Base-by-base conservation (phyloP, 30 jellyfish, hydroid and myxozoan species). In the Haliclystus octoradiatus region DNA sequence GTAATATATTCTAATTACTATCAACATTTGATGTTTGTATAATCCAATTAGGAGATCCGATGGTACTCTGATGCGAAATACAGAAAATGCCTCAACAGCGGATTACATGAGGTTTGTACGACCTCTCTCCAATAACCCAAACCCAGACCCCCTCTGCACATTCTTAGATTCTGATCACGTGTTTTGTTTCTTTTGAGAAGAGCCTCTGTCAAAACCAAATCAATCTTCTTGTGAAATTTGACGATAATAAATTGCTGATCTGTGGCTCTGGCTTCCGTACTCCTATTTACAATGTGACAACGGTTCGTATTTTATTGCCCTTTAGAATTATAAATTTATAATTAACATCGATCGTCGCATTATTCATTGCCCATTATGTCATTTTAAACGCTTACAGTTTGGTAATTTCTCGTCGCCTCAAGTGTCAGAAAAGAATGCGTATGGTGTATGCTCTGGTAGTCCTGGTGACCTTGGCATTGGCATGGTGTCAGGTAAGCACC, bases 221-320 rank as follows among this genome's bases (percentile, higher is more conserved):
- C 0, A 83, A 80, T 33, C 51, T 80, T 1, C 49, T 80, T 52
- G 51, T 34, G 24, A 79, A 81, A 9, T 72, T 34, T 75, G 57
- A 60, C 13, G 81, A 72, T 61, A n/a, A n/a, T n/a, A 80, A 66
- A 52, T 79, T 80, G 66, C 62, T 80, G 31, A 72, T 80, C 32
- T 80, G 94, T 67, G 94, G 94, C 33, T 69, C 94, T 3, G 71
- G 68, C 53, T 32, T 83, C 3, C 72, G 53, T 24, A 75, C 49
- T 24, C 94, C 94, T 12, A 70, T 80, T 31, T 80, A 63, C 69
- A 80, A 80, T 64, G 65, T 80, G 24, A 72, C 86, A 34, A 62
- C 52, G 93, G 93, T 71, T 4, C 28, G 85, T 28, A 33, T 28
- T 25, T 1, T 14, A 40, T 1, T n/a, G n/a, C n/a, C n/a, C n/a